These are phyloP conservation scores for Leucopternis melanops DNA, from an alignment of 2,113 vertebrate species.

Conservation along the genomic window DNA sequence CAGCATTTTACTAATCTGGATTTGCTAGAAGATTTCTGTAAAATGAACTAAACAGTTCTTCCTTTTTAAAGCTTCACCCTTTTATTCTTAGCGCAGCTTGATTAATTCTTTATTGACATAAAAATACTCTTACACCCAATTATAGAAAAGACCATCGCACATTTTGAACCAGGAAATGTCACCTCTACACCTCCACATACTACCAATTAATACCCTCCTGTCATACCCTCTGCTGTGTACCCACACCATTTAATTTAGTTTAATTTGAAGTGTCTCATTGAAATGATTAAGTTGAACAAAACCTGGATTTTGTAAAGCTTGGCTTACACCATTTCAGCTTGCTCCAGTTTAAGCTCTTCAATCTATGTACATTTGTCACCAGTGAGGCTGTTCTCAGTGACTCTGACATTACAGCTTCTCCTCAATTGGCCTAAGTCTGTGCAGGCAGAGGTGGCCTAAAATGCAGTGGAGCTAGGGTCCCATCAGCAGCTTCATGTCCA, in stretches of 20 bases:
- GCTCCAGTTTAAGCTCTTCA: background rate
- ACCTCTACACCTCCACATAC: background rate
- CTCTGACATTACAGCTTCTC: background rate
- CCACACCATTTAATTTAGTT: background rate
- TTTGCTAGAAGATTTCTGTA: background rate
- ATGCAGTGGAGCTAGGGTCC: rapidly evolving
- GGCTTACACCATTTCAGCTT: background rate
- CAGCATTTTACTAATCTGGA: background rate
- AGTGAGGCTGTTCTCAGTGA: background rate
- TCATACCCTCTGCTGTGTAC: background rate
- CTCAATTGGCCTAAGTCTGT: background rate
- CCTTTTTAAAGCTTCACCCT: background rate
- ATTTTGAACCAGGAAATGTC: background rate
- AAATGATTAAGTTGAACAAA: background rate
- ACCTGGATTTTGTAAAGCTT: background rate
- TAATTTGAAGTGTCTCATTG: background rate
- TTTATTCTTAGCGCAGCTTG: background rate
- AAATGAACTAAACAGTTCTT: background rate
- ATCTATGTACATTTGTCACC: background rate
- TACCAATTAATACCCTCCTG: background rate
- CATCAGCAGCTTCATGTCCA: background rate
- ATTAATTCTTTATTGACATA: background rate
- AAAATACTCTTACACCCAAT: background rate
- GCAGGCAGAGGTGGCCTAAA: background rate
- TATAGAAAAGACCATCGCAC: background rate